phyloP scores from a whole-genome alignment of 2,113 vertebrate species.

The Zapornia atra region DNA sequence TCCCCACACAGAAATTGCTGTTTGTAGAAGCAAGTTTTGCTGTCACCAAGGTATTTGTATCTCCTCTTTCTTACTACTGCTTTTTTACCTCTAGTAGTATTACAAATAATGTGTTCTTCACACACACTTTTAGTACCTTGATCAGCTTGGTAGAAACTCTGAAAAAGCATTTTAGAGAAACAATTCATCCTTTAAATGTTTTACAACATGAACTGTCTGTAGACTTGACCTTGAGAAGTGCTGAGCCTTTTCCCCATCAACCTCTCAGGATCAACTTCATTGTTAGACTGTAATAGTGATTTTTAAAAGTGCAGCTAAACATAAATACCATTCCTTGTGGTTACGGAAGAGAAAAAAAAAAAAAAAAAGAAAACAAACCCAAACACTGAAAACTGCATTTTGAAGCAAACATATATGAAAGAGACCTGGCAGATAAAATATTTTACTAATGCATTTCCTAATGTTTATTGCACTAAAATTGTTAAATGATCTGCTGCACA shows the following conservation, averaged over 20 bases:
- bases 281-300: background rate
- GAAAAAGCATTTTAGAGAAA: background rate
- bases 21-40: background rate
- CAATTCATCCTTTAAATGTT: background rate
- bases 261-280: background rate
- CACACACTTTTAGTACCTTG: background rate
- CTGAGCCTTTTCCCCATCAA: background rate
- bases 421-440: background rate
- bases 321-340: background rate
- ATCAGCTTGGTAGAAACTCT: background rate
- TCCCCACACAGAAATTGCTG: background rate
- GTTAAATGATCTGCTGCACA: background rate
- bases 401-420: background rate
- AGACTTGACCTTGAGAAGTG: background rate
- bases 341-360: background rate
- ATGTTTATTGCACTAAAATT: background rate
- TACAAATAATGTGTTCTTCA: background rate
- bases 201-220: background rate
- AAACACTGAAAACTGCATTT: background rate
- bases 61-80: background rate
- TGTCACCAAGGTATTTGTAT: background rate
- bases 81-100: background rate
- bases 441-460: background rate
- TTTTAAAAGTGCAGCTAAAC: background rate
- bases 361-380: background rate